Evolutionary conservation across 2,113 vertebrate genomes (phyloP).

Genomic region (Alosa alosa): DNA sequence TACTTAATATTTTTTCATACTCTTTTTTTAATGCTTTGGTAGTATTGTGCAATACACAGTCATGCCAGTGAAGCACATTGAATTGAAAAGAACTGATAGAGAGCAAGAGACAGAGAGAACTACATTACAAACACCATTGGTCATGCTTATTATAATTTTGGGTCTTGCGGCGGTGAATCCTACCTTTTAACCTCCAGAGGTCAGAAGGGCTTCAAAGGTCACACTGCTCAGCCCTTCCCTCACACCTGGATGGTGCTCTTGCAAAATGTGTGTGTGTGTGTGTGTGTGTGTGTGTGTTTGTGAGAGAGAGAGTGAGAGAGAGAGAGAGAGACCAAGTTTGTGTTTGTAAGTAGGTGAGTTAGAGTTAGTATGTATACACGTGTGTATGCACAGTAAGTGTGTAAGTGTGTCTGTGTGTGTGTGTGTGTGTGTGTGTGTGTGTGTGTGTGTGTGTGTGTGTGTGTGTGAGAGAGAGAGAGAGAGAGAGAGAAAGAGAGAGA

Average conservation of each 20-base stretch:
- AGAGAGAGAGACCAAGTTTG: too few relatives aligned
- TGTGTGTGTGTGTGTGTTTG: neutral
- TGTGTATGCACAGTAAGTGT: too few relatives aligned
- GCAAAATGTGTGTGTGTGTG: slow-evolving; percentile 13
- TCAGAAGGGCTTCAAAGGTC: neutral
- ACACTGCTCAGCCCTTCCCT: neutral
- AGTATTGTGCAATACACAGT: too few relatives aligned
- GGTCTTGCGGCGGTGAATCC: neutral
- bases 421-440: slow-evolving; percentile 9
- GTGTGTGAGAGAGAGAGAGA: neutral
- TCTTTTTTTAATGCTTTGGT: too few relatives aligned
- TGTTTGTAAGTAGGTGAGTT: too few relatives aligned
- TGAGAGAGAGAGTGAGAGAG: too few relatives aligned
- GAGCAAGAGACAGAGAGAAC: neutral
- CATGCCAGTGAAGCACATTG: too few relatives aligned
- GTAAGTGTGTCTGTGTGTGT: neutral
- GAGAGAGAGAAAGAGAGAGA: slow-evolving; percentile 3
- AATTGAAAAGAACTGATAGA: too few relatives aligned
- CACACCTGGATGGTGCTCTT: neutral
- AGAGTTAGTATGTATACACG: too few relatives aligned
- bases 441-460: neutral
- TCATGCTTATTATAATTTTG: slow-evolving; percentile 17
- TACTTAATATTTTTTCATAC: too few relatives aligned
- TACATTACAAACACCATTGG: neutral
- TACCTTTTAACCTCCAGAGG: neutral